Base-by-base conservation (phyloP, 2,797 vertebrate genomes). In the Diplodus sargus region DNA sequence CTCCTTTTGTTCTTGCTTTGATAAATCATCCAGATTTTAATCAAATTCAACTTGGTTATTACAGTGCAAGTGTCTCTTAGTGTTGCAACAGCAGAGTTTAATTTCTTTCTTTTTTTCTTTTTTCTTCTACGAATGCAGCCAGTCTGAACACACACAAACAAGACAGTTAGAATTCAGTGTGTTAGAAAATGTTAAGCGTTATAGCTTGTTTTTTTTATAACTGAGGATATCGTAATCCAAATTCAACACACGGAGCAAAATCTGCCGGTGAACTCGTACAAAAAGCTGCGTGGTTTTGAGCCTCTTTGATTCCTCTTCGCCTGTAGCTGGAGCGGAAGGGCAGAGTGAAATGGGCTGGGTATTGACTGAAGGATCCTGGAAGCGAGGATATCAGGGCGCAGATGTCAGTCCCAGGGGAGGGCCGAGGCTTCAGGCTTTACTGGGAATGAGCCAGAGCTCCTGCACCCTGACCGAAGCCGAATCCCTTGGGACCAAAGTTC, bases 401-500 rank as follows among this genome's bases (percentile, higher is more conserved):
- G 65, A 69, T 65, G 76, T 14, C 14, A 1, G 67, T 56, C 45
- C 5, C 42, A 23, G 66, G 76, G 78, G 64, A 65, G 0, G 34
- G 49, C 39, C 5, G 25, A 49, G 22, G 53, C 88, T 45, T 58
- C 68, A 6, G 63, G 74, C 90, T 90, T 96, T 92, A 99, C 93
- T 98, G 95, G 0, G 98, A 95, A 85, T 99, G 96, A 85, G 97
- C 94, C 69, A 99, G 91, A 0, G 97, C 97, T 48, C 98, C 98
- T 0, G 97, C 98, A 0, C 98, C 98, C 84, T 99, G 97, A 69
- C 98, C 98, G 1, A 98, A 99, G 63, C 98, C 98, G 64, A 99
- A 99, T 64, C 98, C 98, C 86, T 99, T 99, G 59, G 97, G 98
- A 51, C 98, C 98, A 3, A 99, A 99, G 92, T 97, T 97, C 94